Evolutionary conservation across 2,113 vertebrate species (phyloP).

Genomic region (Probosciger aterrimus): DNA sequence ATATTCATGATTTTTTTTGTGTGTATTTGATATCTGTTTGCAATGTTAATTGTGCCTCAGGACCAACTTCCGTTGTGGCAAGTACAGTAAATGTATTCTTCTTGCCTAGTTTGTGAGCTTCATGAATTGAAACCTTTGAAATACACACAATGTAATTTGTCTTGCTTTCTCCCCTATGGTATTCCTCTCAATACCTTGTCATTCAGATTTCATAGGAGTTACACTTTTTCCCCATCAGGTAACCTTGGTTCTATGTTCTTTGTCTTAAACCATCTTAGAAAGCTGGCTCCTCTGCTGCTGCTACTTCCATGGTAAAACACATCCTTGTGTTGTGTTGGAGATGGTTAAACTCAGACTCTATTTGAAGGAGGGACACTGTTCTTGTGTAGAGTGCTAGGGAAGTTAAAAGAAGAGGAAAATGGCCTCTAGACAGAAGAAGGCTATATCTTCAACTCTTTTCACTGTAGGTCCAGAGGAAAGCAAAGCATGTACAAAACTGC

Average conservation of each 20-base stretch:
- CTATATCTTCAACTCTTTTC: background rate
- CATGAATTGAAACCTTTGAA: conserved; percentile 31
- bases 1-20: conserved; percentile 28
- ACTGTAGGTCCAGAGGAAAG: background rate
- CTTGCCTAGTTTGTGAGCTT: background rate
- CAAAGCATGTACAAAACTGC: background rate
- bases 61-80: background rate
- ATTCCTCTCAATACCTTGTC: background rate
- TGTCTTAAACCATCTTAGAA: background rate
- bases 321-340: background rate
- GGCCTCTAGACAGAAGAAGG: background rate
- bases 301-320: background rate
- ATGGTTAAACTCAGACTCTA: background rate
- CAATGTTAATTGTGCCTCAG: conserved; percentile 23
- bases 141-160: background rate
- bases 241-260: background rate
- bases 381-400: background rate
- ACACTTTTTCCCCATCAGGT: background rate
- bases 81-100: conserved; percentile 1
- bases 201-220: background rate
- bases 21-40: background rate
- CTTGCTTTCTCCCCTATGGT: background rate
- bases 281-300: background rate
- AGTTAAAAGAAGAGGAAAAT: background rate
- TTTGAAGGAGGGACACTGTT: background rate